Conservation (phyloP, 2,888 invertebrate genomes). For the Parnassius mnemosyne region DNA sequence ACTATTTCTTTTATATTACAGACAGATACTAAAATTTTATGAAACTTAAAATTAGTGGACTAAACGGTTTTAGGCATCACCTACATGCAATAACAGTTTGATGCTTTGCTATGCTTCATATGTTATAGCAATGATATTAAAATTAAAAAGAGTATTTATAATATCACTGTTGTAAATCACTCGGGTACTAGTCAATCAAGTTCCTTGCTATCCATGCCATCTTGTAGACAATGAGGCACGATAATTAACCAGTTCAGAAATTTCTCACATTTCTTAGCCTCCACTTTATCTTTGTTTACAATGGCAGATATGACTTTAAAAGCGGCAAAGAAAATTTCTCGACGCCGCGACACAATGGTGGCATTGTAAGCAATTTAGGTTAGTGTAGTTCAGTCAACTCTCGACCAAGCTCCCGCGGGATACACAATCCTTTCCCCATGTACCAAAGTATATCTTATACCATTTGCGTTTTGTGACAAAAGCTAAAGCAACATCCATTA, state of each 20-base stretch:
- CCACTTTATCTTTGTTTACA: conserved; percentile 49
- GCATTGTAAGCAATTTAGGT: conserved; percentile 71
- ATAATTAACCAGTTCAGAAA: conserved; percentile 31
- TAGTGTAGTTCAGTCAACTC: conserved; percentile 75
- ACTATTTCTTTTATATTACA: no score
- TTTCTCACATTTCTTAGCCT: conserved; percentile 32
- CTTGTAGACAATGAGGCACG: conserved; percentile 27
- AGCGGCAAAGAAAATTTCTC: conserved; percentile 55
- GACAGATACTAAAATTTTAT: no score
- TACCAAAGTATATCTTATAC: conserved; percentile 33
- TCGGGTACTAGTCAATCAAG: conserved; percentile 19
- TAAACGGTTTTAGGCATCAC: no score
- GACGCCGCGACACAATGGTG: conserved; percentile 60
- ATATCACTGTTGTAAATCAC: no score
- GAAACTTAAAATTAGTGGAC: no score
- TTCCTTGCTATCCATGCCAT: conserved; percentile 1
- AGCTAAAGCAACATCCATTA: conserved; percentile 38
- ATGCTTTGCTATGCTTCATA: no score
- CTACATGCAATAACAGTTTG: no score
- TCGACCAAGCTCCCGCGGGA: conserved; percentile 64
- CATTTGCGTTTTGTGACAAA: neutral
- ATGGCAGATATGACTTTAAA: conserved; percentile 46
- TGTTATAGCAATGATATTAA: no score
- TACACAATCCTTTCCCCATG: conserved; percentile 53
- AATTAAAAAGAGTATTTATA: no score